These are phyloP conservation scores for Chromoteleia sp. DNA, from an alignment of 2,888 invertebrate species.

Conservation along the genomic window DNA sequence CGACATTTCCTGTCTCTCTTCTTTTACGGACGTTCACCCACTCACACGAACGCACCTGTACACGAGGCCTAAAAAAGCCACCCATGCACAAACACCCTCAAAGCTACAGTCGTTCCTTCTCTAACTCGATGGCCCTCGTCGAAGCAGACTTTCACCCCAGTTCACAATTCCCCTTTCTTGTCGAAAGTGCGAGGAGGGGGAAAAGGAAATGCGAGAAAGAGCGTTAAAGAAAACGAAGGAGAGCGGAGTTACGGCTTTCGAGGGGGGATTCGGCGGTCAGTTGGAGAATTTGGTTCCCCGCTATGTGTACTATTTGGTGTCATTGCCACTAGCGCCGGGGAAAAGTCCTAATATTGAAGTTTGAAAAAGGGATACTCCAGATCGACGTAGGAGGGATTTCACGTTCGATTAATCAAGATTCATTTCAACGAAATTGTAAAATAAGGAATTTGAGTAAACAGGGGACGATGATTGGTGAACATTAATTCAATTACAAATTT, in stretches of 20 bases:
- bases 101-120: slow-evolving; percentile 47
- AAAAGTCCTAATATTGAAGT: slow-evolving; percentile 59
- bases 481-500: slow-evolving; percentile 53
- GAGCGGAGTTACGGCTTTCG: slow-evolving; percentile 19
- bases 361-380: slow-evolving; percentile 44
- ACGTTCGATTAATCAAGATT: slow-evolving; percentile 56
- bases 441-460: slow-evolving; percentile 50
- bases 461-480: slow-evolving; percentile 3
- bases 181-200: slow-evolving; percentile 33
- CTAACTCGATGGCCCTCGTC: slow-evolving; percentile 42
- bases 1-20: slow-evolving; percentile 14
- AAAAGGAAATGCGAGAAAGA: slow-evolving; percentile 57
- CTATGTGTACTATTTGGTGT: slow-evolving; percentile 46
- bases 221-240: slow-evolving; percentile 48
- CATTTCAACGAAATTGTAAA: slow-evolving; percentile 54
- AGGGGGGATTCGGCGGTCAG: slow-evolving; percentile 52
- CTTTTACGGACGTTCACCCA: slow-evolving; percentile 27
- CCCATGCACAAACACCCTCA: slow-evolving; percentile 26
- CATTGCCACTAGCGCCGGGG: slow-evolving; percentile 41
- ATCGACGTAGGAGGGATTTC: slow-evolving; percentile 38
- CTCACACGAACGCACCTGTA: slow-evolving; percentile 50
- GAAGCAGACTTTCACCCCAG: slow-evolving; percentile 67
- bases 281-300: slow-evolving; percentile 64
- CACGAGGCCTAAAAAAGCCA: slow-evolving; percentile 50
- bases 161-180: slow-evolving; percentile 67